Percentiles rank a stretch among this genome's conserved stretches.
phyloP scores from a whole-genome alignment of 2,797 vertebrate species.

The Apogon talboti region DNA sequence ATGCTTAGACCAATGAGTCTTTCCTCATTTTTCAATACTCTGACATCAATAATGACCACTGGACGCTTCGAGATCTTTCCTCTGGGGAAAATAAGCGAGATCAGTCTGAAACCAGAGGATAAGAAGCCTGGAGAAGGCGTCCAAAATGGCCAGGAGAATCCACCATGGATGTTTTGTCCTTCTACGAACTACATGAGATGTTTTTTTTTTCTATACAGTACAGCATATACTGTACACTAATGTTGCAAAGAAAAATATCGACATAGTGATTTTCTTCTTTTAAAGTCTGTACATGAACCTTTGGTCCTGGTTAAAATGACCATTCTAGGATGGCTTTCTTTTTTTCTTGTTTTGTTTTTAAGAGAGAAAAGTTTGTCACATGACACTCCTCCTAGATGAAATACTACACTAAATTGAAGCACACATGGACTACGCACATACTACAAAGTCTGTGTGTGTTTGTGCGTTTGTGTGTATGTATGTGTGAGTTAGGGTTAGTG shows the following conservation, averaged over 20 bases:
- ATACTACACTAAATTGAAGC: slow-evolving; percentile 69
- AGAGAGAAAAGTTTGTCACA: slow-evolving; percentile 73
- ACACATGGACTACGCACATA: slow-evolving; percentile 73
- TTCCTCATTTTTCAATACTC: slow-evolving; percentile 69
- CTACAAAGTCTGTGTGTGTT: slow-evolving; percentile 63
- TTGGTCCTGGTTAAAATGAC: slow-evolving; percentile 79
- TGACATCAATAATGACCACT: slow-evolving; percentile 76
- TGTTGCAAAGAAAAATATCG: slow-evolving; percentile 75
- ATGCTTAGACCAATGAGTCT: slow-evolving; percentile 75
- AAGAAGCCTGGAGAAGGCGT: slow-evolving; percentile 51
- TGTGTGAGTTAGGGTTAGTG: slow-evolving; percentile 24
- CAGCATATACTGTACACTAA: slow-evolving; percentile 65
- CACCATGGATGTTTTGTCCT: slow-evolving; percentile 55
- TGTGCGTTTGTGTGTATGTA: slow-evolving; percentile 42
- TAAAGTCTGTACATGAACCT: slow-evolving; percentile 73
- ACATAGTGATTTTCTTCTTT: slow-evolving; percentile 72
- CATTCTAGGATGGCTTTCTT: slow-evolving; percentile 66
- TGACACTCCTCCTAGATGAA: slow-evolving; percentile 77
- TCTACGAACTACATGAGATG: slow-evolving; percentile 62
- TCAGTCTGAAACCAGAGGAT: slow-evolving; percentile 60
- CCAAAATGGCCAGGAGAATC: slow-evolving; percentile 63
- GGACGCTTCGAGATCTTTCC: slow-evolving; percentile 62
- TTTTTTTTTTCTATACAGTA: slow-evolving; percentile 58
- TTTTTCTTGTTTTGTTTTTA: slow-evolving; percentile 58
- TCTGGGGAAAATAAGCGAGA: slow-evolving; percentile 62